These are phyloP conservation scores for Coelogynopora nodosa DNA, from an alignment of 2,888 invertebrate genomes.

Conservation along the genomic window DNA sequence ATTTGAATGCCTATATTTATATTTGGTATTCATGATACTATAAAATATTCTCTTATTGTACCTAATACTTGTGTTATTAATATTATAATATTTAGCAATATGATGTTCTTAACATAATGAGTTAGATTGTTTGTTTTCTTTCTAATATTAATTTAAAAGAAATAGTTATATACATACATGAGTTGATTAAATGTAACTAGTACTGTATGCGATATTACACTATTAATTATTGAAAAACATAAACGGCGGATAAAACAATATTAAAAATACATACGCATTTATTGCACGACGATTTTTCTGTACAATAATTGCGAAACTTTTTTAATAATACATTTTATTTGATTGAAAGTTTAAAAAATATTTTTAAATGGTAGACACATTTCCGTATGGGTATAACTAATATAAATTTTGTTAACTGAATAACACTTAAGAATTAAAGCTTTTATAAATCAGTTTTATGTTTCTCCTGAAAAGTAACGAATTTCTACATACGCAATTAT, in stretches of 20 bases:
- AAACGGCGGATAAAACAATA: not conserved
- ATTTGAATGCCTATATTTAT: not conserved
- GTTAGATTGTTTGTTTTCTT: too few species aligned
- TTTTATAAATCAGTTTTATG: not conserved
- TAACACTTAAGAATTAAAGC: not conserved
- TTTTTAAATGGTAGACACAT: not conserved
- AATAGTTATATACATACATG: too few species aligned
- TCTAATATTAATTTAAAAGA: too few species aligned
- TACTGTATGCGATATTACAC: not conserved
- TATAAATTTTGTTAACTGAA: not conserved
- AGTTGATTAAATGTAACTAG: too few species aligned
- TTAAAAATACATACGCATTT: not conserved
- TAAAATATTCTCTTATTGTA: not conserved
- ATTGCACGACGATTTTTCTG: not conserved
- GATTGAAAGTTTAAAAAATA: not conserved
- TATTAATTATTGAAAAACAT: not conserved
- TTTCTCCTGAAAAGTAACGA: not conserved
- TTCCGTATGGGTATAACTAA: not conserved
- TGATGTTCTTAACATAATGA: too few species aligned
- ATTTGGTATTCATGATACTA: not conserved
- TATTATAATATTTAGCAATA: not conserved
- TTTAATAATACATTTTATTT: not conserved
- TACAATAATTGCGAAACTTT: not conserved
- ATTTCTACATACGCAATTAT: not conserved
- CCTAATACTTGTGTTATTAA: not conserved